A percentile compares a stretch with the other conserved stretches of the same genome.
Conservation (phyloP, 2,888 invertebrate species). For the Dolichomitus sp. region DNA sequence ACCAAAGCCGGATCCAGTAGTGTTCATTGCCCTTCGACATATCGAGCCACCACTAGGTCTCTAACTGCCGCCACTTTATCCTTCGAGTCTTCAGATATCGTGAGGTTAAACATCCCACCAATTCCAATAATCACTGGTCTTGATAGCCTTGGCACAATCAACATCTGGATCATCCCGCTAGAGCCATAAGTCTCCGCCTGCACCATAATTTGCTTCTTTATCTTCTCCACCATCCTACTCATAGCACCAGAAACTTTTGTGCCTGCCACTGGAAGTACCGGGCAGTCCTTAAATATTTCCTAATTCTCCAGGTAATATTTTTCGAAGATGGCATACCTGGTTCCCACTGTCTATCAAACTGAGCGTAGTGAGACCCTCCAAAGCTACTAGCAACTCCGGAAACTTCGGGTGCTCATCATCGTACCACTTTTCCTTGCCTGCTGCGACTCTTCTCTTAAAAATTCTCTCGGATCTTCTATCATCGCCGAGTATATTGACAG, state of each 20-base stretch:
- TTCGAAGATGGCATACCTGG: background rate
- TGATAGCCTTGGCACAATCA: background rate
- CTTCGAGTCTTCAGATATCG: background rate
- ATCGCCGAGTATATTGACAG: background rate
- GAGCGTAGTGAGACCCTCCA: background rate
- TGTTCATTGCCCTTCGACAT: no score
- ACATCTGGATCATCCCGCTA: background rate
- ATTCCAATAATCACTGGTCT: background rate
- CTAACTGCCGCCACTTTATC: background rate
- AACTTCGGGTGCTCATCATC: background rate
- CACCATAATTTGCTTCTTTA: constrained; percentile 2
- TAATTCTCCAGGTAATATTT: background rate
- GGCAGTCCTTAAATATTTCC: background rate
- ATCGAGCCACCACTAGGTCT: no score
- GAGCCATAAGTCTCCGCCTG: background rate
- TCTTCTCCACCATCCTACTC: background rate
- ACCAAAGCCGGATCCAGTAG: no score
- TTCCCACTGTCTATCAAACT: background rate
- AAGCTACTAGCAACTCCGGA: background rate
- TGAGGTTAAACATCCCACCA: background rate
- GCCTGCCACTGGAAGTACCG: background rate
- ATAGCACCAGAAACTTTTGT: background rate
- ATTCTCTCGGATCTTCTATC: no score
- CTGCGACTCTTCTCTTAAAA: background rate
- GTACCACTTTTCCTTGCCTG: background rate